These are phyloP conservation scores for Drosophila kohkoa DNA, from an alignment of 1,140 invertebrate genomes.

Conservation along the genomic window DNA sequence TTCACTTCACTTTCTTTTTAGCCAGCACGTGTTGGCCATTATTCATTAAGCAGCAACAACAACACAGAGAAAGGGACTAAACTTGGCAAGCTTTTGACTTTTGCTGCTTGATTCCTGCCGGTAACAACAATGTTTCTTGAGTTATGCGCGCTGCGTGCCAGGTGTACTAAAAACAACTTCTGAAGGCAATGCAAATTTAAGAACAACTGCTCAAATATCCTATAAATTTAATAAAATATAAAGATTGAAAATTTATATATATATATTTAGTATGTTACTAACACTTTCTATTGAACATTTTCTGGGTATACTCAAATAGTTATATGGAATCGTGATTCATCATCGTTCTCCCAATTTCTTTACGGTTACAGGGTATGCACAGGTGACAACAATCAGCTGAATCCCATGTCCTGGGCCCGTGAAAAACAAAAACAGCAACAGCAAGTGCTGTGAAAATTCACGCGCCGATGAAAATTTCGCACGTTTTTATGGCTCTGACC, in stretches of 20 bases:
- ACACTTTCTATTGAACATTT: neutral
- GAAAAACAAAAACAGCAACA: constrained; percentile 69
- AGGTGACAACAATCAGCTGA: constrained; percentile 78
- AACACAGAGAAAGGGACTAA: constrained; percentile 18
- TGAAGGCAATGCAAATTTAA: no score
- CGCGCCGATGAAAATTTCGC: constrained; percentile 80
- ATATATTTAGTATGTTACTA: no score
- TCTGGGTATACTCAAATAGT: neutral
- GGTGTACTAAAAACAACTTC: constrained; percentile 61
- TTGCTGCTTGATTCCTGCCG: constrained; percentile 46
- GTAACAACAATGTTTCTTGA: constrained; percentile 62
- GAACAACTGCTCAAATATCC: neutral
- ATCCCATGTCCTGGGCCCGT: constrained; percentile 36
- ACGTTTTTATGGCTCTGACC: constrained; percentile 72
- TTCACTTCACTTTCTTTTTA: neutral
- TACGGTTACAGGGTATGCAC: constrained; percentile 14
- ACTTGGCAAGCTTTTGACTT: constrained; percentile 52
- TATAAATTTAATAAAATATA: constrained; percentile 1
- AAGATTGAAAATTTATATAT: neutral
- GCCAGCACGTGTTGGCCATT: constrained; percentile 56
- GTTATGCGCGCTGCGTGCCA: constrained; percentile 77
- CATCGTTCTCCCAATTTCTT: neutral
- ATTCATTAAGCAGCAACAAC: constrained; percentile 59
- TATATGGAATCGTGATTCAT: neutral
- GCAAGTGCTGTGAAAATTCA: constrained; percentile 74